Base-by-base conservation (phyloP, 2,888 invertebrate species). In the Drosophila kambysellisi region DNA sequence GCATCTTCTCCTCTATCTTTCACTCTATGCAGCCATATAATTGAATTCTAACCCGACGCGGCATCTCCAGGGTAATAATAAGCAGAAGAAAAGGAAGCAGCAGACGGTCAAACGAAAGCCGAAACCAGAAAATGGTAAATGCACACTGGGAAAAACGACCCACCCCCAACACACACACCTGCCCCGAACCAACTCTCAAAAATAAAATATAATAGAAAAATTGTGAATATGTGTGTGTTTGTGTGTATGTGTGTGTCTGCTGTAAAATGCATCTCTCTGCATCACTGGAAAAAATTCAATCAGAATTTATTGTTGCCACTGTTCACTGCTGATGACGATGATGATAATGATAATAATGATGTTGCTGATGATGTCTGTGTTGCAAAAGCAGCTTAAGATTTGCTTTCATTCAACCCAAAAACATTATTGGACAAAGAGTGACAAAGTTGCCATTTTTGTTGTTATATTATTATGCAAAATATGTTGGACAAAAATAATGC, bases 11-110 rank as follows among this genome's bases (percentile, higher is more conserved):
- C 15, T 61, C 66, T 68, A 77, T 83, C 74, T 77, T 74, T 76
- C 70, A 76, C 81, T 81, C 81, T 76, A 52, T 83, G 81, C 77
- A 69, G 35, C 70, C 84, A 79, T 75, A 90, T 89, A 87, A 87
- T 90, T 89, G 87, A 87, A 87, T 87, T 83, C 88, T 89, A 90
- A 82, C 65, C 89, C 85, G 74, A 88, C 66, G 80, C 80, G 76
- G 68, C 78, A 82, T 89, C 85, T 88, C 85, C 71, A 82, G 85
- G 85, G 85, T 82, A 89, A 88, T 89, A 82, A 72, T 70, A 73
- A 65, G 69, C 51, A 46, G 61, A 25, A 8, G 30, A n/a, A 41
- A n/a, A 11, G 20, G 37, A 8, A 4, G n/a, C 41, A 51, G 39
- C 29, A 59, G 63, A 71, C 33, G 76, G 67, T 64, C 73, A 81